Percentiles rank a stretch among this genome's conserved stretches.
Evolutionary conservation across 2,888 invertebrate genomes (phyloP).

Genomic region (Emmelina monodactyla): DNA sequence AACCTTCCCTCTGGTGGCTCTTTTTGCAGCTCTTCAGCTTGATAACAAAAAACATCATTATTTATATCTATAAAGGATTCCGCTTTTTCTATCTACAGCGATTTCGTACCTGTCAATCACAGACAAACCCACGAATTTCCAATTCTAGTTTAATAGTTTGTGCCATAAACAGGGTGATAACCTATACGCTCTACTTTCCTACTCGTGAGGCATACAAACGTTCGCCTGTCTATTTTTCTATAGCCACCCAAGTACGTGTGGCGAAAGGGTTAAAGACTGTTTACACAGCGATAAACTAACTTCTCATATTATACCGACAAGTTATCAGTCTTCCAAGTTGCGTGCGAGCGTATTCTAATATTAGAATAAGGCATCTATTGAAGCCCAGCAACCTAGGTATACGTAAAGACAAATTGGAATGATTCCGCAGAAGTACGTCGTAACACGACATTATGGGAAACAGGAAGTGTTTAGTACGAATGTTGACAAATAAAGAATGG

Average conservation of each 20-base stretch:
- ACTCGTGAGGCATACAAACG: no score
- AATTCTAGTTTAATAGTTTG: no score
- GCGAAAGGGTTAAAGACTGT: slow-evolving; percentile 1
- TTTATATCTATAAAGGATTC: no score
- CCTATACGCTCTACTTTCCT: no score
- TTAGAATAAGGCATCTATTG: background rate
- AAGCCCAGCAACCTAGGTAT: background rate
- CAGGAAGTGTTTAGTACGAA: slow-evolving; percentile 38
- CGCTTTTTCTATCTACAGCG: no score
- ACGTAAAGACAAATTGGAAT: background rate
- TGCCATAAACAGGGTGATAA: no score
- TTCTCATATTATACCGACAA: background rate
- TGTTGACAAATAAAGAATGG: slow-evolving; percentile 36
- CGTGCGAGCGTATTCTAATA: slow-evolving; percentile 19
- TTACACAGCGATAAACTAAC: background rate
- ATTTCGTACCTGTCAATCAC: no score
- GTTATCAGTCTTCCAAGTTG: slow-evolving; percentile 18
- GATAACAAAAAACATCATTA: no score
- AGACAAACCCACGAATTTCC: no score
- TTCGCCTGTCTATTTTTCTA: no score
- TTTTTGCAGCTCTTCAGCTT: slow-evolving; percentile 56
- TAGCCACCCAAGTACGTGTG: no score
- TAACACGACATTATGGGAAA: slow-evolving; percentile 37
- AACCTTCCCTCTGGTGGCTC: slow-evolving; percentile 54
- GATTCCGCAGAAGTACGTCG: slow-evolving; percentile 27